Base-by-base conservation (phyloP, 92 coral and sea anemone genomes). In the Chrysogorgia sp. region DNA sequence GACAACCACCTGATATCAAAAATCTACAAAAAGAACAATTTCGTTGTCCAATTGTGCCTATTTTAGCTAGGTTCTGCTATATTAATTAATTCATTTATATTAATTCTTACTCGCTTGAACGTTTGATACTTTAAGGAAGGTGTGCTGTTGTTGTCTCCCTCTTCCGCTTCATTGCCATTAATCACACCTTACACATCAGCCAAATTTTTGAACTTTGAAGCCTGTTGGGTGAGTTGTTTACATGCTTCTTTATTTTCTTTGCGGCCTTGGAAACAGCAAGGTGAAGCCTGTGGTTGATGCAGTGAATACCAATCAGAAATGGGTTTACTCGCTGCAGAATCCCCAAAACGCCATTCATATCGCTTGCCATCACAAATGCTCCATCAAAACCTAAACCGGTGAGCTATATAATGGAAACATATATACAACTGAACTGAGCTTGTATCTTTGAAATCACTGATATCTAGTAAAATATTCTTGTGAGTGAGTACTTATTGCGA, bases 1-100 rank as follows among this genome's bases (percentile, higher is more conserved):
- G 65, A 58, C 65, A 58, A 58, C 65, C 65, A 58, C 34, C 65
- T 58, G 24, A 58, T 58, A 58, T 63, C 69, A 63, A 63, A 63
- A 53, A 53, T 53, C 60, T 53, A 53, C 21, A 53, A 53, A 24
- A 24, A 53, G 17, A 53, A 53, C 60, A 53, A 53, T 19, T 53
- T 53, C 21, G 17, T 19, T n/a, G 17, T 53, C 60, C 60, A 53
- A 24, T 53, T 53, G 21, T 53, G 23, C 60, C 60, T 53, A 53
- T 53, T 45, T 45, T 9, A 45, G 9, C 52, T 19, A 45, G 9
- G 19, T 9, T 45, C 52, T 9, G 52, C 19, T 45, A 45, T 45
- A 45, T 45, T 45, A 9, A 45, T 45, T 45, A 45, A 45, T 45
- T 45, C 10, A 45, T 45, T 9, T 45, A 45, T 19, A 9, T 9